Percentiles rank a stretch among this genome's conserved stretches.
Conservation (phyloP, 2,113 vertebrate genomes). For the Podarcis raffonei region DNA sequence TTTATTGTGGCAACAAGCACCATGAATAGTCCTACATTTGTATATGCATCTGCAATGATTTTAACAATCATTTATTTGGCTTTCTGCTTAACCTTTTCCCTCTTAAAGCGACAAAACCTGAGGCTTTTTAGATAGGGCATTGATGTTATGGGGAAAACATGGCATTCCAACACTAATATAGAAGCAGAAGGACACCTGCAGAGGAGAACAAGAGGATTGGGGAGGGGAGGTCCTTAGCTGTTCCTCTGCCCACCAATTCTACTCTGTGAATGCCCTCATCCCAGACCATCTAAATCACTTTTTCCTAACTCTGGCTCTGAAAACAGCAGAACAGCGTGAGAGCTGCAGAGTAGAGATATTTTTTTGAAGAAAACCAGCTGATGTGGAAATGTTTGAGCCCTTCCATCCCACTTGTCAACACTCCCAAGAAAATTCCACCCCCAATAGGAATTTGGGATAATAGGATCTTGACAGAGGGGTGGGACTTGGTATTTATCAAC, state of each 20-base stretch:
- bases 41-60: not conserved
- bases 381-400: not conserved
- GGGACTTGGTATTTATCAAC: not conserved
- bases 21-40: not conserved
- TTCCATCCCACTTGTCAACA: not conserved
- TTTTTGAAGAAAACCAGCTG: not conserved
- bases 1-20: not conserved
- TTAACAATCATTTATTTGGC: not conserved
- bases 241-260: too few relatives aligned
- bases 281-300: not conserved
- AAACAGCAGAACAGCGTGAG: not conserved
- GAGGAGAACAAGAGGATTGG: not conserved
- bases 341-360: not conserved
- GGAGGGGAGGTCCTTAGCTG: not conserved
- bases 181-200: not conserved
- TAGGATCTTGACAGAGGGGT: not conserved
- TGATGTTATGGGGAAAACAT: not conserved
- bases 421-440: too few relatives aligned
- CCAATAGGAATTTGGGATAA: too few relatives aligned
- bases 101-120: not conserved
- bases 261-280: not conserved
- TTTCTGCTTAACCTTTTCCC: not conserved
- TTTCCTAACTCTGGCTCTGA: too few relatives aligned
- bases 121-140: not conserved
- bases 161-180: not conserved